These are phyloP conservation scores for Drosophila ezoana DNA, from an alignment of 2,888 invertebrate species.

Conservation along the genomic window DNA sequence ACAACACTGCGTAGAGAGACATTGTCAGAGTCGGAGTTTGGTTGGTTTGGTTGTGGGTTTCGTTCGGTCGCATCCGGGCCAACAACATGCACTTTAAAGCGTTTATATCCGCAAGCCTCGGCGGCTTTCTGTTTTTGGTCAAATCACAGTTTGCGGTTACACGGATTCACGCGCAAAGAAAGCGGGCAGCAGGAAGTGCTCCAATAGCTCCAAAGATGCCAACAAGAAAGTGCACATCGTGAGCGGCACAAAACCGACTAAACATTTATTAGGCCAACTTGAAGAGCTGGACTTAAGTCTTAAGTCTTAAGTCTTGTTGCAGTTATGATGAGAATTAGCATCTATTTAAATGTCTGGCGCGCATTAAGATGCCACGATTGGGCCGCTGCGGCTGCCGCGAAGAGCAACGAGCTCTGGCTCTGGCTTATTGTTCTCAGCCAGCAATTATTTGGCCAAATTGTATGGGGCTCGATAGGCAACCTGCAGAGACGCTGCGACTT, in stretches of 20 bases:
- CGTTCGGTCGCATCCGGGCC: conserved; percentile 65
- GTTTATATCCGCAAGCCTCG: conserved; percentile 75
- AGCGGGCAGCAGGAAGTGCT: conserved; percentile 72
- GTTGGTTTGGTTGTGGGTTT: conserved; percentile 42
- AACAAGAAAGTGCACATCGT: conserved; percentile 48
- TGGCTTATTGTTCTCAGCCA: conserved; percentile 63
- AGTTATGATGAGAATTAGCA: conserved; percentile 76
- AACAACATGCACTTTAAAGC: conserved; percentile 71
- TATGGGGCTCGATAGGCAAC: conserved; percentile 37
- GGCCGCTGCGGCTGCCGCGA: conserved; percentile 6
- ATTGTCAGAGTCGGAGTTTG: conserved; percentile 64
- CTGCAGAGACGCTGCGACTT: conserved; percentile 31
- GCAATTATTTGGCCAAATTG: conserved; percentile 71
- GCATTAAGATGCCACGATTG: conserved; percentile 78
- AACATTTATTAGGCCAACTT: conserved; percentile 28
- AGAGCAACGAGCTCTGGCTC: conserved; percentile 35
- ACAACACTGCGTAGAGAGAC: conserved; percentile 66
- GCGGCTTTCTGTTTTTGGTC: conserved; percentile 71
- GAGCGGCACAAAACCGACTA: conserved; percentile 20
- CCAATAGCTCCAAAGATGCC: conserved; percentile 23
- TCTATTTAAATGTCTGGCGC: conserved; percentile 74
- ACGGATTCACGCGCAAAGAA: conserved; percentile 79
- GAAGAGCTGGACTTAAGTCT: conserved; percentile 6
- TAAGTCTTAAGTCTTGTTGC: conserved; percentile 21
- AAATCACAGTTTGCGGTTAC: conserved; percentile 78